Conservation (phyloP, 2,113 vertebrate genomes). For the Dromaius novaehollandiae region DNA sequence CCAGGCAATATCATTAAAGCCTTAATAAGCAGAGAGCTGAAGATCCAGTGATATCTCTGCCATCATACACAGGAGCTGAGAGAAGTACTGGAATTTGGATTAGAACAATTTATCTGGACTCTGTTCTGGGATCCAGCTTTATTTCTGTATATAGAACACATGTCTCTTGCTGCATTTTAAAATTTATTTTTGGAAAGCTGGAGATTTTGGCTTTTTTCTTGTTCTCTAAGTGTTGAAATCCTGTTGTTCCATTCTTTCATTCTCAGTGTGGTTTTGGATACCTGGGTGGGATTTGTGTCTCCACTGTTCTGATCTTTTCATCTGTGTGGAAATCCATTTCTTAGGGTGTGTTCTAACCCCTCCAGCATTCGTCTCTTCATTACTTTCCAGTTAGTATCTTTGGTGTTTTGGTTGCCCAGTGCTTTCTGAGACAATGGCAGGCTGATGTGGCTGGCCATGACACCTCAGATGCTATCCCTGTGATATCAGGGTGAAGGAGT, state of each 20-base stretch:
- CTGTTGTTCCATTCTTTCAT: background rate
- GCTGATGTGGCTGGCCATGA: background rate
- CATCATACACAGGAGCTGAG: background rate
- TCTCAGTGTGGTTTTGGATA: background rate
- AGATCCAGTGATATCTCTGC: background rate
- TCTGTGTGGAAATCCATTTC: background rate
- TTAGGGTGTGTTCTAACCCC: background rate
- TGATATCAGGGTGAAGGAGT: background rate
- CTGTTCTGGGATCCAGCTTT: background rate
- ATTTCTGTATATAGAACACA: background rate
- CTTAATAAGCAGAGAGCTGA: background rate
- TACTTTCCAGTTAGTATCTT: background rate
- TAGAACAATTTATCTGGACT: background rate
- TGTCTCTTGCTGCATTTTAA: background rate
- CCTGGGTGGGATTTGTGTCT: background rate
- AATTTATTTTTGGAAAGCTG: background rate
- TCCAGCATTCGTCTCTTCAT: background rate
- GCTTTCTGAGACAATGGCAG: background rate
- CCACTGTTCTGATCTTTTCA: background rate
- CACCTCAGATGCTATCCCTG: background rate
- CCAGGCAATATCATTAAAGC: background rate
- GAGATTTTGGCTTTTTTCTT: background rate
- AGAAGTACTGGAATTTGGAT: background rate
- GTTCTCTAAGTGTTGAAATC: background rate
- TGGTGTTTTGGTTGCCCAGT: background rate